phyloP scores from a whole-genome alignment of 2,113 vertebrate species.

The Phoxinus phoxinus region DNA sequence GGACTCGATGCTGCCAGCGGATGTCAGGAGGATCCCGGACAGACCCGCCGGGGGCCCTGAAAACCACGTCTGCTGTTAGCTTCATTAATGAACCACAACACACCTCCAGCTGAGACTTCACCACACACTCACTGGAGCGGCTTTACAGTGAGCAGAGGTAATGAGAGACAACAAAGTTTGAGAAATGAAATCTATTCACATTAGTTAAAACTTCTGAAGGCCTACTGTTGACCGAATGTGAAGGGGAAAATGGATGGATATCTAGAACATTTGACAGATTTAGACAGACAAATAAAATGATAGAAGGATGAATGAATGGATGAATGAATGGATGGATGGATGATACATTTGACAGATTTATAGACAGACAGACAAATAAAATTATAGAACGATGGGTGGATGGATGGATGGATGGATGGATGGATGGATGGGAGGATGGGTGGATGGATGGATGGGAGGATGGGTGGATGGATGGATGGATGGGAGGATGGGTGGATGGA shows the following conservation, averaged over 20 bases:
- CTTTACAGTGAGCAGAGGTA: neutral
- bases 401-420: too few species aligned
- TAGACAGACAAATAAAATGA: too few species aligned
- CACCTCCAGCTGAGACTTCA: constrained; percentile 38
- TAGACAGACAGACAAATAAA: too few species aligned
- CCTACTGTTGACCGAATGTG: neutral
- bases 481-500: fast-evolving
- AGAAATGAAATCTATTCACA: neutral
- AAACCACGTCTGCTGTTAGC: neutral
- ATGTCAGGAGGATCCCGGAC: constrained; percentile 65
- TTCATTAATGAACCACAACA: constrained; percentile 69
- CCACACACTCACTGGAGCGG: neutral
- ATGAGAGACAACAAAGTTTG: neutral
- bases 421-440: too few species aligned
- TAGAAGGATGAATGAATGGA: too few species aligned
- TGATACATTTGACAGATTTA: too few species aligned
- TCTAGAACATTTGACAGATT: too few species aligned
- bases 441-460: too few species aligned
- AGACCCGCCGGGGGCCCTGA: neutral
- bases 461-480: neutral
- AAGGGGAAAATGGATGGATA: neutral
- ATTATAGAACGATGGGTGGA: too few species aligned
- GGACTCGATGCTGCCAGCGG: constrained; percentile 63
- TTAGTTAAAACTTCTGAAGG: neutral
- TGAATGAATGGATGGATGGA: too few species aligned